Conservation (phyloP, 1,140 invertebrate genomes). For the Brachionus sp. region DNA sequence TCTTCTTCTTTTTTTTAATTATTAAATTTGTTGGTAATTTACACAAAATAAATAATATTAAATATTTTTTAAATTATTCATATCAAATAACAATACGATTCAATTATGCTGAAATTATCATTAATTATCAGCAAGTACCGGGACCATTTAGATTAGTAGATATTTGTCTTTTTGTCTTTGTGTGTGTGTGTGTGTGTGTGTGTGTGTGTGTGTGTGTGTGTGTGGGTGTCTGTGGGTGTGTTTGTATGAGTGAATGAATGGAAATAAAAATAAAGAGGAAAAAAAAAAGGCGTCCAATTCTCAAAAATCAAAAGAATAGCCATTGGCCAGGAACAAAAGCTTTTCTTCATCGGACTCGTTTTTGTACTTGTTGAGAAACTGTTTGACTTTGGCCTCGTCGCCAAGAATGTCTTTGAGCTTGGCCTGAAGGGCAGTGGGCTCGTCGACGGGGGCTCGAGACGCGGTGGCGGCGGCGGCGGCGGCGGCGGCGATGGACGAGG, state of each 20-base stretch:
- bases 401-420: background rate
- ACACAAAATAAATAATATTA: background rate
- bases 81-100: background rate
- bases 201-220: no score
- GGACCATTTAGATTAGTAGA: no score
- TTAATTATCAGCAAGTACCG: no score
- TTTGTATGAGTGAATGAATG: no score
- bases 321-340: slow-evolving; percentile 27
- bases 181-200: no score
- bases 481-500: background rate
- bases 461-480: background rate
- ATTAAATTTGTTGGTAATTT: background rate
- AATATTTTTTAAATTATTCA: background rate
- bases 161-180: no score
- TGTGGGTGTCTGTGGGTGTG: no score
- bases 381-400: background rate
- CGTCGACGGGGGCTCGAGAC: no score
- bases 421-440: background rate
- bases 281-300: no score
- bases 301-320: slow-evolving; percentile 22
- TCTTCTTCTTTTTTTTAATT: background rate
- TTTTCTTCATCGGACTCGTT: slow-evolving; percentile 18
- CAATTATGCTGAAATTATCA: background rate
- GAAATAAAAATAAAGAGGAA: no score
- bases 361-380: slow-evolving; percentile 10